Conservation (phyloP, 1,140 invertebrate genomes). For the Coenobita brevimanus region DNA sequence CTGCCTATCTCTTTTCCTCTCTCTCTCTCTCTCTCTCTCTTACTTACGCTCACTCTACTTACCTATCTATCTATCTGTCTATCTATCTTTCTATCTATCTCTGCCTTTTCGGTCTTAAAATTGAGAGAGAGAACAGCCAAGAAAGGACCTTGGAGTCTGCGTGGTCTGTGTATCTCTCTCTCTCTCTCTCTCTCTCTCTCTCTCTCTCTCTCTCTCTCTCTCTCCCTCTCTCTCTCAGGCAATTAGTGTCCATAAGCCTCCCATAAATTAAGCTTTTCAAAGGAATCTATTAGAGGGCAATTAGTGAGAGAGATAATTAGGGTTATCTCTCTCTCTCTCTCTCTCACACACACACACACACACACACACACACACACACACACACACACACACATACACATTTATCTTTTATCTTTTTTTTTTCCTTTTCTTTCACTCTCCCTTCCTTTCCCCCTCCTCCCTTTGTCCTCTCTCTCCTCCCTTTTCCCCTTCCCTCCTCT, state of each 20-base stretch:
- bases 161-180: background rate
- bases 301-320: background rate
- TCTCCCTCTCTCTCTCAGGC: conserved; percentile 7
- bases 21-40: too few species aligned
- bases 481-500: background rate
- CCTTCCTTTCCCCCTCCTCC: background rate
- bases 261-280: conserved; percentile 11
- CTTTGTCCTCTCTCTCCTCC: background rate
- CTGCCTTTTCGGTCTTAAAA: too few species aligned
- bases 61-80: too few species aligned
- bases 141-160: background rate
- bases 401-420: background rate
- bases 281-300: conserved; percentile 15
- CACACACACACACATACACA: background rate
- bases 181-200: conserved; percentile 1
- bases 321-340: background rate
- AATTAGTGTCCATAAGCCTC: background rate
- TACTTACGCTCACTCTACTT: too few species aligned
- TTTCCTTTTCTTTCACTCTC: background rate
- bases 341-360: conserved; percentile 19
- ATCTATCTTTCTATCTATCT: too few species aligned
- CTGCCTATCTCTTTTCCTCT: too few species aligned
- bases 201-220: background rate
- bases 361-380: background rate
- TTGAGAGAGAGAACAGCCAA: too few species aligned